phyloP scores from a whole-genome alignment of 2,888 invertebrate species.

The Fissipunctia ypsillon region DNA sequence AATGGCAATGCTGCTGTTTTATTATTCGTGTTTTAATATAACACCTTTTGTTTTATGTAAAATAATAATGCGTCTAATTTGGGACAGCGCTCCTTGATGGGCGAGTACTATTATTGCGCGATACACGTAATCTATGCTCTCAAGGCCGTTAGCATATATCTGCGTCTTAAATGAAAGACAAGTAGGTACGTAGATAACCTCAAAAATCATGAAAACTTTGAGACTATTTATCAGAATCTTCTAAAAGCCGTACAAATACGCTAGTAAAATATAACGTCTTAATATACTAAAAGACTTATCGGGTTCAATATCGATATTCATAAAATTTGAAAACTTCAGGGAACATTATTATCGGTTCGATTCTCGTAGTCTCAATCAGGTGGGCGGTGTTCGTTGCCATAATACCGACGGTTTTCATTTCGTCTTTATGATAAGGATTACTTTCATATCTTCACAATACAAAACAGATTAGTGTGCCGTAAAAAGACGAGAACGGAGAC shows the following conservation, averaged over 20 bases:
- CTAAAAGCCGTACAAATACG: slow-evolving; percentile 12
- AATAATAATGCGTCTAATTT: no score
- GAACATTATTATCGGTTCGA: slow-evolving; percentile 39
- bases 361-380: slow-evolving; percentile 31
- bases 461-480: slow-evolving; percentile 2
- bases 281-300: slow-evolving; percentile 17
- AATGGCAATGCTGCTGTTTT: no score
- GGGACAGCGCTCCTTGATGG: no score
- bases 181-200: not conserved
- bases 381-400: not conserved
- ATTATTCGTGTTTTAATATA: no score
- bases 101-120: no score
- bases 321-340: slow-evolving; percentile 43
- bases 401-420: no score
- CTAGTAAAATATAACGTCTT: slow-evolving; percentile 27
- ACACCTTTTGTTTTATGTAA: no score
- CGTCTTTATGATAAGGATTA: no score
- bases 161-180: no score
- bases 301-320: slow-evolving; percentile 35
- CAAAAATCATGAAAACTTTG: not conserved
- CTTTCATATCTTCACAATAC: slow-evolving; percentile 10
- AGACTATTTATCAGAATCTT: not conserved
- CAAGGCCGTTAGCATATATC: no score
- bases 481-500: not conserved
- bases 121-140: no score